These are phyloP conservation scores for Scytalopus superciliaris DNA, from an alignment of 2,113 vertebrate species.

Conservation along the genomic window DNA sequence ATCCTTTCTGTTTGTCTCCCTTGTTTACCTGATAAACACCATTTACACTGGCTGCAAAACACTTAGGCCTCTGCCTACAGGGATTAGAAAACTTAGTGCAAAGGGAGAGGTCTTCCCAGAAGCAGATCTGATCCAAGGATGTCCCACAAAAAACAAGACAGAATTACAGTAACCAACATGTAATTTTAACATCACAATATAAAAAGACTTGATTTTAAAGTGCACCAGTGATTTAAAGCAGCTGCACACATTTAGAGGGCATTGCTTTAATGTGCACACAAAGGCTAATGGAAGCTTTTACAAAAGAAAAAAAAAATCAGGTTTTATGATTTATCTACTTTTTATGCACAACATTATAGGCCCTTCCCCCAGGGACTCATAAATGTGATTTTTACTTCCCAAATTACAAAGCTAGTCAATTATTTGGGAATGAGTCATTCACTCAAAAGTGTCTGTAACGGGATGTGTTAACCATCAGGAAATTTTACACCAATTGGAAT, in stretches of 20 bases:
- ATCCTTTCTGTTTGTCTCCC: slow-evolving; percentile 19
- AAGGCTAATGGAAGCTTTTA: slow-evolving; percentile 77
- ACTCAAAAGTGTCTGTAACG: slow-evolving; percentile 75
- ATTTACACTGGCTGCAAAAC: slow-evolving; percentile 29
- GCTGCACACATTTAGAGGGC: slow-evolving; percentile 64
- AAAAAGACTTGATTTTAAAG: slow-evolving; percentile 69
- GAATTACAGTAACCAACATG: slow-evolving; percentile 72
- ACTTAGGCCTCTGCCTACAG: slow-evolving; percentile 13
- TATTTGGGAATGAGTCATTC: slow-evolving; percentile 79
- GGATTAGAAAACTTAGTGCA: slow-evolving; percentile 11
- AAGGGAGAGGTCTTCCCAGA: slow-evolving; percentile 54
- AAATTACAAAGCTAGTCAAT: slow-evolving; percentile 81
- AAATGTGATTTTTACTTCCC: slow-evolving; percentile 81
- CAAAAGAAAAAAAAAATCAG: slow-evolving; percentile 66
- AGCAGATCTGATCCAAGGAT: slow-evolving; percentile 27
- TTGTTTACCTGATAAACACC: slow-evolving; percentile 40
- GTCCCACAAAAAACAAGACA: slow-evolving; percentile 62
- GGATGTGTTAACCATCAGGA: slow-evolving; percentile 83
- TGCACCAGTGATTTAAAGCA: slow-evolving; percentile 62
- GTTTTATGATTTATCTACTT: slow-evolving; percentile 83
- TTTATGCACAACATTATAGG: slow-evolving; percentile 77
- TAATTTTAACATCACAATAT: slow-evolving; percentile 75
- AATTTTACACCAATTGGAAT: slow-evolving; percentile 84
- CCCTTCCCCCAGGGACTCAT: slow-evolving; percentile 70
- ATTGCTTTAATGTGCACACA: slow-evolving; percentile 55